Conservation (phyloP, 2,113 vertebrate species). For the Tragelaphus buxtoni region DNA sequence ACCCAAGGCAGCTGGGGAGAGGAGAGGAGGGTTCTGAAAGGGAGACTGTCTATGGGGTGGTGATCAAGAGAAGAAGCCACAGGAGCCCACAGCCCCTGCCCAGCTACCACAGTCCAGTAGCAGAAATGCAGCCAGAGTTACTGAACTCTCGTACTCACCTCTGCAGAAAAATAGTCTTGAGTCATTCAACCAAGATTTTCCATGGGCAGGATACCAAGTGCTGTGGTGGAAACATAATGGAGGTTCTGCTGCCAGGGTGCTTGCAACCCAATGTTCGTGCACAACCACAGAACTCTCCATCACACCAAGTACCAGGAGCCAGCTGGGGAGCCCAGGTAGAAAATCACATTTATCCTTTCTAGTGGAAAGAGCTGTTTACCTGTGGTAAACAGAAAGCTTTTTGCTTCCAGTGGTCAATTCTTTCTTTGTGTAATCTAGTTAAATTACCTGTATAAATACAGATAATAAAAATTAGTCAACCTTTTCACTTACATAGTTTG, state of each 20-base stretch:
- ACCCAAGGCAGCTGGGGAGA: neutral
- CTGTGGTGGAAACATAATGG: neutral
- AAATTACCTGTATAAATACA: neutral
- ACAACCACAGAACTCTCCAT: neutral
- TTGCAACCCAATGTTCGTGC: neutral
- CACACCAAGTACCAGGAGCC: neutral
- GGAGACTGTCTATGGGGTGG: neutral
- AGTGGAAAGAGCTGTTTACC: neutral
- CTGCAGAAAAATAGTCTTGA: neutral
- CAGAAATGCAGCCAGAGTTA: fast-evolving
- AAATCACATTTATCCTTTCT: neutral
- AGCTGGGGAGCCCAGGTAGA: neutral
- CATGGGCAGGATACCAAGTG: neutral
- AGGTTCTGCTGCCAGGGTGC: neutral
- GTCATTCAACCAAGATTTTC: neutral
- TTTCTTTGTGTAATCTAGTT: neutral
- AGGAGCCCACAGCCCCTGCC: neutral
- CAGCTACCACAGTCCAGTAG: neutral
- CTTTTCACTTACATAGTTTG: neutral
- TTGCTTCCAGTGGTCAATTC: neutral
- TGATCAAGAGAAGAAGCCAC: neutral
- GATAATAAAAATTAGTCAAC: neutral
- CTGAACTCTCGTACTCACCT: neutral
- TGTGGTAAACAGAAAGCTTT: neutral
- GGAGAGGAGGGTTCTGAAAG: neutral